A percentile compares a stretch with the other conserved stretches of the same genome.
Evolutionary conservation across 2,888 invertebrate species (phyloP).

Genomic region (Cephus pygmeus): DNA sequence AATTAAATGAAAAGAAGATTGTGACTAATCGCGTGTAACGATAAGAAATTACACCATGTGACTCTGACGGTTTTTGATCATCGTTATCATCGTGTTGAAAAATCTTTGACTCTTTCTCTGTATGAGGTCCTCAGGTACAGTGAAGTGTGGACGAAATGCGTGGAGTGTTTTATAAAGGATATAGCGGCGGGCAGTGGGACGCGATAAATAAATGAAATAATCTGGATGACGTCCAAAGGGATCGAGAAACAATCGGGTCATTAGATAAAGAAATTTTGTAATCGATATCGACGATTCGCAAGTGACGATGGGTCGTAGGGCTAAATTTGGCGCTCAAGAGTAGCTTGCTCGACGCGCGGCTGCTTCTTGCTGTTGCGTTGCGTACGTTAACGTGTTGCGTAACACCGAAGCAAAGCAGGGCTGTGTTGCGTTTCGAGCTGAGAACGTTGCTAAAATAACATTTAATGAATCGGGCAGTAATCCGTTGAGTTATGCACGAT

Average conservation of each 20-base stretch:
- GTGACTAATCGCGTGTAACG: neutral
- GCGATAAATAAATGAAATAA: neutral
- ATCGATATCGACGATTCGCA: conserved; percentile 59
- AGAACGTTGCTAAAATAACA: conserved; percentile 14
- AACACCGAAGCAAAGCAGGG: conserved; percentile 39
- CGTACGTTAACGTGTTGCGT: conserved; percentile 57
- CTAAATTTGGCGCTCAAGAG: conserved; percentile 56
- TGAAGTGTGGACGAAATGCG: neutral
- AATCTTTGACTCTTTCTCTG: neutral
- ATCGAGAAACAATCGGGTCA: conserved; percentile 9
- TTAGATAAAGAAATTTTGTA: conserved; percentile 48
- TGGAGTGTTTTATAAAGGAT: neutral
- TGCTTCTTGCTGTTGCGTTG: conserved; percentile 35
- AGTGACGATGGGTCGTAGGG: conserved; percentile 46
- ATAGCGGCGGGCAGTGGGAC: neutral
- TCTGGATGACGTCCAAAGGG: neutral
- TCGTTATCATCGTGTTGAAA: neutral
- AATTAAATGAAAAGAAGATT: neutral
- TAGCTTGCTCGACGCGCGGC: neutral
- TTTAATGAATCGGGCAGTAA: neutral
- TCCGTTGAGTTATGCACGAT: neutral
- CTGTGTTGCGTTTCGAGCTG: conserved; percentile 25
- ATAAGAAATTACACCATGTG: neutral
- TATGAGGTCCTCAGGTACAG: neutral
- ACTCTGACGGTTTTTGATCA: neutral